Percentiles rank a stretch among this genome's conserved stretches.
These are phyloP conservation scores for Platalea minor DNA, from an alignment of 2,797 vertebrate genomes.

Conservation along the genomic window DNA sequence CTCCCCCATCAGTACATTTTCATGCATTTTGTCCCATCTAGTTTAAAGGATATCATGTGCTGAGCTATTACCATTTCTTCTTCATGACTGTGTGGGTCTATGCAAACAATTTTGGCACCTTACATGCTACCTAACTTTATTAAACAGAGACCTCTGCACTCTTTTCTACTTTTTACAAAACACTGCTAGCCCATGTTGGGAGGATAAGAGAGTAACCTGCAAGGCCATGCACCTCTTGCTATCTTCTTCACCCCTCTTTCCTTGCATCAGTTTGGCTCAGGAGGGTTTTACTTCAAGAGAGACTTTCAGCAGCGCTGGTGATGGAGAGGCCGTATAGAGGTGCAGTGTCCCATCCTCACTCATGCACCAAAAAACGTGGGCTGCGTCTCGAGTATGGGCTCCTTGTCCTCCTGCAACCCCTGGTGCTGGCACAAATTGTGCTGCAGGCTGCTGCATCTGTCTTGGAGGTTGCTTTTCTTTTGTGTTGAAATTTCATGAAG, in stretches of 20 bases:
- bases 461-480: not conserved
- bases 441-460: not conserved
- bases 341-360: not conserved
- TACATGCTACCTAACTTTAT: not conserved
- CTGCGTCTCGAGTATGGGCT: not conserved
- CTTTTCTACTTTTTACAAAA: not conserved
- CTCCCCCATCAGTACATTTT: not conserved
- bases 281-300: not conserved
- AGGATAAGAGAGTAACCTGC: not conserved
- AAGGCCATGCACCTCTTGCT: not conserved
- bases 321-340: not conserved
- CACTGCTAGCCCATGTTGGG: not conserved
- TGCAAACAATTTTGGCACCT: not conserved
- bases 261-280: not conserved
- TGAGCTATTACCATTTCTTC: not conserved
- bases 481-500: slow-evolving; percentile 12
- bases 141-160: not conserved
- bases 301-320: not conserved
- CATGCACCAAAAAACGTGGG: not conserved
- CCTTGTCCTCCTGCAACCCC: not conserved
- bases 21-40: not conserved
- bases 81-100: not conserved
- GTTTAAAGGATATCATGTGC: not conserved
- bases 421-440: not conserved
- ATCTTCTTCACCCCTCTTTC: not conserved